Evolutionary conservation across 1,140 invertebrate species (phyloP).

Genomic region (Drosophila nigromelanica): DNA sequence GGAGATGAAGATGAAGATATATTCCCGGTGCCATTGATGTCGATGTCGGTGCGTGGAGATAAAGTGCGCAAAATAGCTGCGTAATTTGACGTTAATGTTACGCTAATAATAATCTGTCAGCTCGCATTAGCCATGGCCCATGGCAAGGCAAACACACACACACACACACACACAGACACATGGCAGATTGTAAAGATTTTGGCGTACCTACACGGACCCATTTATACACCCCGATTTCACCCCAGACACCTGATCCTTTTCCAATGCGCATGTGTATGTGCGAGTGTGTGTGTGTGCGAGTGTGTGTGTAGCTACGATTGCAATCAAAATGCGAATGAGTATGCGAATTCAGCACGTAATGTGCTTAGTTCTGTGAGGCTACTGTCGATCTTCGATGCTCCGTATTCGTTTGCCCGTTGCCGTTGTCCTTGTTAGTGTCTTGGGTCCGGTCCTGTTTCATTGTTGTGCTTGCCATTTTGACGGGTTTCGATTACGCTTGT

Average conservation of each 20-base stretch:
- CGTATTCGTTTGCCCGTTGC: background rate
- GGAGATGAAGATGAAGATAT: conserved; percentile 10
- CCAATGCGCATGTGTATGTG: conserved; percentile 22
- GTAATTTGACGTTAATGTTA: conserved; percentile 84
- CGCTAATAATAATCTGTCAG: conserved; percentile 84
- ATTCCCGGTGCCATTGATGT: conserved; percentile 26
- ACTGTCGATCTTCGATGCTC: conserved; percentile 5
- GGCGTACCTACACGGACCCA: conserved; percentile 22
- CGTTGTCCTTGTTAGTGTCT: conserved; percentile 15
- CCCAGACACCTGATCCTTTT: conserved; percentile 64
- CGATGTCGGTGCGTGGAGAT: conserved; percentile 41
- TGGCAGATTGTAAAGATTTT: conserved; percentile 21
- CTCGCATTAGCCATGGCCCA: conserved; percentile 60
- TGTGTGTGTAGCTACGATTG: conserved; percentile 45
- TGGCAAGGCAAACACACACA: conserved; percentile 15
- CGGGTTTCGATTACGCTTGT: conserved; percentile 74
- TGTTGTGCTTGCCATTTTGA: conserved; percentile 74
- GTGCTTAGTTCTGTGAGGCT: conserved; percentile 57
- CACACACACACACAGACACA: conserved; percentile 13
- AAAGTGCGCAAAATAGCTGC: conserved; percentile 80
- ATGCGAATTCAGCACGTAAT: conserved; percentile 46
- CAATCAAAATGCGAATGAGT: conserved; percentile 59
- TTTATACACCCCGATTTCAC: background rate
- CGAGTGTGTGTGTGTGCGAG: conserved; percentile 17
- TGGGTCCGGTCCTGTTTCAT: conserved; percentile 22